A percentile compares a stretch with the other conserved stretches of the same genome.
Evolutionary conservation across 2,888 invertebrate genomes (phyloP).

Genomic region (Allolobophora icterica): DNA sequence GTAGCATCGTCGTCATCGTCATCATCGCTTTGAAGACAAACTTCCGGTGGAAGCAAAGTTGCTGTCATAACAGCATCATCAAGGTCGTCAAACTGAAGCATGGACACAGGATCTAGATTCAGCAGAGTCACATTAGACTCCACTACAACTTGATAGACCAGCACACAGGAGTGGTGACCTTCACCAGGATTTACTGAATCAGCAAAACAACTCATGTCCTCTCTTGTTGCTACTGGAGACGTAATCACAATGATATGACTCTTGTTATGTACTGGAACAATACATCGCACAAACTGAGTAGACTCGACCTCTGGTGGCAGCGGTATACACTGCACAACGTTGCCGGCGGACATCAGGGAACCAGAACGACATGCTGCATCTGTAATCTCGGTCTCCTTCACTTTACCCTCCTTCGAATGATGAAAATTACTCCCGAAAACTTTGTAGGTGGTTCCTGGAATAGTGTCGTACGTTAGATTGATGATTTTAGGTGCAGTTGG

Average conservation of each 20-base stretch:
- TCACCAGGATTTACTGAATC: too few species aligned
- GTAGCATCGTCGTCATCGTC: slow-evolving; percentile 25
- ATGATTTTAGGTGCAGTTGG: slow-evolving; percentile 25
- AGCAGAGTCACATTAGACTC: slow-evolving; percentile 67
- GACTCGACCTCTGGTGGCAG: slow-evolving; percentile 51
- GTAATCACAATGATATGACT: slow-evolving; percentile 71
- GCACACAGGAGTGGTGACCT: slow-evolving; percentile 34
- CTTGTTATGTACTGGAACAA: slow-evolving; percentile 76
- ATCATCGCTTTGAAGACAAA: slow-evolving; percentile 28
- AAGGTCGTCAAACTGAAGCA: slow-evolving; percentile 48
- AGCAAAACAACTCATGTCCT: not conserved
- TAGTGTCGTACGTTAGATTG: not conserved
- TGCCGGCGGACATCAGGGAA: slow-evolving; percentile 28
- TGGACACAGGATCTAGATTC: slow-evolving; percentile 72
- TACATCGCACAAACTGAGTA: slow-evolving; percentile 66
- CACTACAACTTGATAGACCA: slow-evolving; percentile 40
- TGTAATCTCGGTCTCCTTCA: not conserved
- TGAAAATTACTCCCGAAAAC: not conserved
- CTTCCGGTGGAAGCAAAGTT: slow-evolving; percentile 56
- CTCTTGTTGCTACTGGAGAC: slow-evolving; percentile 48
- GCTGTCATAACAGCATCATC: slow-evolving; percentile 53
- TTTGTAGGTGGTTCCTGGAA: not conserved
- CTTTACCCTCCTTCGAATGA: slow-evolving; percentile 18
- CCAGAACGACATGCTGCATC: not conserved
- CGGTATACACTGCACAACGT: slow-evolving; percentile 58